These are phyloP conservation scores for Phalacrocorax brasilianus DNA, from an alignment of 2,113 vertebrate genomes.

Conservation along the genomic window DNA sequence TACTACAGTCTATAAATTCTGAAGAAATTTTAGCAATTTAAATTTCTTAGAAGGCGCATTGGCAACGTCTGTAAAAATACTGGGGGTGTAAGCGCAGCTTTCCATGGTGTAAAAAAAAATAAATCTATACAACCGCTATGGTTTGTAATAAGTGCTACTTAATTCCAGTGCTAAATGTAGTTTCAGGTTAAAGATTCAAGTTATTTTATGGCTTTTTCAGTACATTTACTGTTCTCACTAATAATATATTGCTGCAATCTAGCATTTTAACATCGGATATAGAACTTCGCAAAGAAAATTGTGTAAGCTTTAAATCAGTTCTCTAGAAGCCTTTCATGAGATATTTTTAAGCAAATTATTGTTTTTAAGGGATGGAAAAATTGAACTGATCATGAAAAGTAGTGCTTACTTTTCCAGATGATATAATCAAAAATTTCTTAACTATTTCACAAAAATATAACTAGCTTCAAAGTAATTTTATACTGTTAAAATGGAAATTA, in stretches of 20 bases:
- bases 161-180: neutral
- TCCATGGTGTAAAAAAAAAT: neutral
- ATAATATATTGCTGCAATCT: neutral
- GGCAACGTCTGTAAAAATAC: neutral
- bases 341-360: constrained; percentile 9
- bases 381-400: neutral
- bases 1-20: neutral
- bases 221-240: neutral
- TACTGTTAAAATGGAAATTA: neutral
- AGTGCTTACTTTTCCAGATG: neutral
- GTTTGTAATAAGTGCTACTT: neutral
- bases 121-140: neutral
- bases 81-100: neutral
- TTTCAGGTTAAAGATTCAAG: neutral
- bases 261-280: neutral
- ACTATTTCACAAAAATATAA: neutral
- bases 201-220: neutral
- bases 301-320: neutral
- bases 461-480: neutral
- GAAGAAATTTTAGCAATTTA: neutral
- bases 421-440: neutral
- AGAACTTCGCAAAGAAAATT: neutral
- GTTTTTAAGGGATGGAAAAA: neutral
- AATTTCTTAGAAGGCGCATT: neutral
- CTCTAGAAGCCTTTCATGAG: constrained; percentile 5